Conservation (phyloP, 1,140 invertebrate species). For the Drosophila bipectinata region DNA sequence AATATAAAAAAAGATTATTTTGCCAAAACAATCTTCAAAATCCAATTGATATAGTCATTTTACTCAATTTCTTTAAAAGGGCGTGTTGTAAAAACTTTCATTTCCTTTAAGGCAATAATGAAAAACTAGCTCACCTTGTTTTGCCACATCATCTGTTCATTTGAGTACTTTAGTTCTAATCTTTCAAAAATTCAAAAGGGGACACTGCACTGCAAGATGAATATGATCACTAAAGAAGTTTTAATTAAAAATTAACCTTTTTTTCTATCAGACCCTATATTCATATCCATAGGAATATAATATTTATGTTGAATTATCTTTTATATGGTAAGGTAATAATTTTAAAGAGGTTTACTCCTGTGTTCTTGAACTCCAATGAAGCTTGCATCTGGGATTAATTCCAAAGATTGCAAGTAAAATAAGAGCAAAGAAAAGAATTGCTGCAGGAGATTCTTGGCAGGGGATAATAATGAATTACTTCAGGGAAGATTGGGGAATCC, state of each 20-base stretch:
- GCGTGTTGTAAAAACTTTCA: neutral
- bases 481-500: constrained; percentile 15
- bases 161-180: neutral
- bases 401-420: neutral
- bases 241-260: no score
- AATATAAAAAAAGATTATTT: constrained; percentile 12
- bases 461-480: constrained; percentile 39
- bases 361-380: neutral
- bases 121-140: neutral
- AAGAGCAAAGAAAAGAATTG: neutral
- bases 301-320: no score
- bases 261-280: no score
- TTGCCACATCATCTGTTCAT: neutral
- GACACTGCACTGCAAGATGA: neutral
- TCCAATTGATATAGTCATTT: constrained; percentile 1
- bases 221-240: no score
- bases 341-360: neutral
- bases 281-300: no score
- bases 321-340: no score
- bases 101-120: neutral
- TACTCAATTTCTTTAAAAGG: neutral
- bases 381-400: neutral
- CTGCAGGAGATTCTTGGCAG: neutral
- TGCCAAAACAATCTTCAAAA: neutral
- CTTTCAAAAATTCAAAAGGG: neutral